Evolutionary conservation across 1,140 invertebrate genomes (phyloP).

Genomic region (Eufriesea mexicana): DNA sequence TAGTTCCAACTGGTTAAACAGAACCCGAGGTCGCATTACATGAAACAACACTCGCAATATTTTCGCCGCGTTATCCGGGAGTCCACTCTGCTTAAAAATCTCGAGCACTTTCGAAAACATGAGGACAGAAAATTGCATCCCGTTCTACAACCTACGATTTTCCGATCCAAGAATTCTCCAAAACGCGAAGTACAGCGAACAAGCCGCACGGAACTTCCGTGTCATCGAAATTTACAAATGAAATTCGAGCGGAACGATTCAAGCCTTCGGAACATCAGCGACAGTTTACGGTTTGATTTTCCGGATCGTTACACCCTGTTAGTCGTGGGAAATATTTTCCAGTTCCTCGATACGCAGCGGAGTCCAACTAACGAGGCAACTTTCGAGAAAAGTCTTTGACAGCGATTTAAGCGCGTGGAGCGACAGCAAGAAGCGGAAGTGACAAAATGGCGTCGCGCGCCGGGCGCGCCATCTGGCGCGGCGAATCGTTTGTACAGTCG

Average conservation of each 20-base stretch:
- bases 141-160: too few species aligned
- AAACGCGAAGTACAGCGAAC: too few species aligned
- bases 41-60: too few species aligned
- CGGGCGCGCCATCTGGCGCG: not conserved
- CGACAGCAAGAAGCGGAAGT: slow-evolving; percentile 15
- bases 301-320: not conserved
- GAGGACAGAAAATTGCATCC: too few species aligned
- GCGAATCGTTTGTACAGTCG: not conserved
- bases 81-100: too few species aligned
- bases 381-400: not conserved
- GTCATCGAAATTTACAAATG: not conserved
- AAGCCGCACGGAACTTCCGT: too few species aligned
- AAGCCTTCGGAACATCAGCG: not conserved
- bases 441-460: not conserved
- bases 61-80: too few species aligned
- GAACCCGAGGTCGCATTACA: too few species aligned
- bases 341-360: not conserved
- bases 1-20: too few species aligned
- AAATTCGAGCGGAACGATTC: not conserved
- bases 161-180: too few species aligned
- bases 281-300: not conserved
- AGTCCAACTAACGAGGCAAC: not conserved
- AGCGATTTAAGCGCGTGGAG: not conserved
- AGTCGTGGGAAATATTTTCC: not conserved
- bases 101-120: too few species aligned